phyloP scores from a whole-genome alignment of 1,140 invertebrate species.

The Drosophila ananassae region DNA sequence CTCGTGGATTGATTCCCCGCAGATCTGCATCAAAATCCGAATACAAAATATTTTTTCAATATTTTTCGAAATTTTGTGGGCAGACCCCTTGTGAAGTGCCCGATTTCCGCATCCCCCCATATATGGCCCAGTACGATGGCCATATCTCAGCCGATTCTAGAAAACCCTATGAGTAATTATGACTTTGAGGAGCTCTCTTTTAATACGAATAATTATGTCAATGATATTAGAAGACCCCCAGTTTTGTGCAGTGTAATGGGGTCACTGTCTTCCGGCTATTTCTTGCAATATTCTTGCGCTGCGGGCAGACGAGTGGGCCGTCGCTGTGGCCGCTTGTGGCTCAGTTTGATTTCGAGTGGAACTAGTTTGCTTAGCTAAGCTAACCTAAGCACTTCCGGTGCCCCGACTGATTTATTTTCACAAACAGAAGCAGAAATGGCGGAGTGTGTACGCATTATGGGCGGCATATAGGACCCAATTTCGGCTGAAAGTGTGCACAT shows the following conservation, averaged over 20 bases:
- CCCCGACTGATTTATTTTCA: conserved; percentile 67
- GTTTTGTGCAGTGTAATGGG: not conserved
- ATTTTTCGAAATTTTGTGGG: too few species aligned
- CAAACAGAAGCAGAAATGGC: conserved; percentile 21
- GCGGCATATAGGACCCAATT: conserved; percentile 7
- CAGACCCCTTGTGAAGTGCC: too few species aligned
- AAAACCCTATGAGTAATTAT: too few species aligned
- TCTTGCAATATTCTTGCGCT: conserved; percentile 24
- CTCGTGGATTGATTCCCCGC: too few species aligned
- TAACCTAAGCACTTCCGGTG: conserved; percentile 78
- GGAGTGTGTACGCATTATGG: not conserved
- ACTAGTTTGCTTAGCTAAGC: conserved; percentile 67
- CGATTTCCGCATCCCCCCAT: too few species aligned
- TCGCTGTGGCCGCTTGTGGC: not conserved
- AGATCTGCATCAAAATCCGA: too few species aligned
- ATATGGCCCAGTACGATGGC: too few species aligned
- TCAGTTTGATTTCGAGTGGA: conserved; percentile 34
- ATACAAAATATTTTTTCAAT: too few species aligned
- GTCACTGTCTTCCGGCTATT: conserved; percentile 10
- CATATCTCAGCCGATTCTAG: too few species aligned
- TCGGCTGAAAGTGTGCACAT: conserved; percentile 67
- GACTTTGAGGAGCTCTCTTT: too few species aligned
- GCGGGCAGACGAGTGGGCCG: conserved; percentile 25
- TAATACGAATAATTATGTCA: too few species aligned
- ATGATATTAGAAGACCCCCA: not conserved